These are phyloP conservation scores for Porites divaricata DNA, from an alignment of 92 coral and sea anemone species.

Conservation along the genomic window DNA sequence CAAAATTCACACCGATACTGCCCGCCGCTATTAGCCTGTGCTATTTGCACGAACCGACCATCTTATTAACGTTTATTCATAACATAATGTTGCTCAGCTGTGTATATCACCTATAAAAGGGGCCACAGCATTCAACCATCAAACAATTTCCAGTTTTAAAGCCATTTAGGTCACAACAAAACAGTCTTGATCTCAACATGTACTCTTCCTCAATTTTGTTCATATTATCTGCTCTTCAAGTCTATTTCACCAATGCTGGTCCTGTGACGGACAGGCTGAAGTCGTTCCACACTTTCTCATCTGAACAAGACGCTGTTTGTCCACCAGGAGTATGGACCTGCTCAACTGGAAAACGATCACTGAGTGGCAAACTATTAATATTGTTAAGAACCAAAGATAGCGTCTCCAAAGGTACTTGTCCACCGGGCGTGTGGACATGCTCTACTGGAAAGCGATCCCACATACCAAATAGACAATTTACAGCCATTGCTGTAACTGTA, in stretches of 20 bases:
- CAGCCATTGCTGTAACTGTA: no score
- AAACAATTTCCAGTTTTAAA: not conserved
- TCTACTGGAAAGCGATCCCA: no score
- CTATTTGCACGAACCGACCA: no score
- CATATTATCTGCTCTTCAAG: not conserved
- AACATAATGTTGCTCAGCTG: not conserved
- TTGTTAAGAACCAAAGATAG: not conserved
- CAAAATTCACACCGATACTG: no score
- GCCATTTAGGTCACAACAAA: not conserved
- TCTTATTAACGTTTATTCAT: no score
- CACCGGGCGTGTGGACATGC: not conserved
- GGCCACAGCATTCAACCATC: not conserved
- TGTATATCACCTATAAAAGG: not conserved
- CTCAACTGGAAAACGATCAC: conserved; percentile 3
- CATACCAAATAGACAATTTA: no score
- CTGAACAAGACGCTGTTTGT: not conserved
- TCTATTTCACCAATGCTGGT: not conserved
- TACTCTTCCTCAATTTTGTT: not conserved
- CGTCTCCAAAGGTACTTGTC: not conserved
- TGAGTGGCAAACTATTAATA: not conserved
- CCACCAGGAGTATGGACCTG: conserved; percentile 3
- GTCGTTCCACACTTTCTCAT: not conserved
- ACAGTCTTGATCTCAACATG: not conserved
- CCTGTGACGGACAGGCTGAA: not conserved
- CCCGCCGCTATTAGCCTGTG: no score